A percentile compares a stretch with the other conserved stretches of the same genome.
Evolutionary conservation across 1,140 invertebrate genomes (phyloP).

Genomic region (Diorhabda elongata): DNA sequence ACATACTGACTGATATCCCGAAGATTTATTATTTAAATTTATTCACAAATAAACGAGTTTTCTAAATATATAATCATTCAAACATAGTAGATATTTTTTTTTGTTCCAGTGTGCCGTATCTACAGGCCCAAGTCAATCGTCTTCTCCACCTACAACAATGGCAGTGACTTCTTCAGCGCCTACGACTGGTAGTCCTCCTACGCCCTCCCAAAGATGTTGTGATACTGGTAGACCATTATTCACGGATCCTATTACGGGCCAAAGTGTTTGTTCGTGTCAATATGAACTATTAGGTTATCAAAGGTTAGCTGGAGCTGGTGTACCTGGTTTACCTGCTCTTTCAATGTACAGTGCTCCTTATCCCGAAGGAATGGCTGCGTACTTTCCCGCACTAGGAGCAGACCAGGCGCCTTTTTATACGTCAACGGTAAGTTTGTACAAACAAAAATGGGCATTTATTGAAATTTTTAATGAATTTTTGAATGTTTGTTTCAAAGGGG

Average conservation of each 20-base stretch:
- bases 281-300: slow-evolving; percentile 78
- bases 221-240: slow-evolving; percentile 87
- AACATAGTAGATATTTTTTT: background rate
- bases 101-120: slow-evolving; percentile 49
- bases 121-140: slow-evolving; percentile 52
- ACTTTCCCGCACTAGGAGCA: slow-evolving; percentile 73
- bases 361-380: slow-evolving; percentile 73
- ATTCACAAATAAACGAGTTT: background rate
- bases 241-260: slow-evolving; percentile 87
- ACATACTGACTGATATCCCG: no score
- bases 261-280: slow-evolving; percentile 90
- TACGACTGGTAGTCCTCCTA: slow-evolving; percentile 46
- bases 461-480: background rate
- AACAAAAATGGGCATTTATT: background rate
- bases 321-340: slow-evolving; percentile 53
- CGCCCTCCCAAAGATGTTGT: slow-evolving; percentile 68
- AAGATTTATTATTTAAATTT: no score
- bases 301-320: slow-evolving; percentile 61
- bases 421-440: slow-evolving; percentile 63
- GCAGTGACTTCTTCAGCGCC: slow-evolving; percentile 57
- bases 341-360: slow-evolving; percentile 74
- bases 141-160: slow-evolving; percentile 51
- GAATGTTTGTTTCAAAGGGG: no score
- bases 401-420: slow-evolving; percentile 80
- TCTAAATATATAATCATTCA: slow-evolving; percentile 1